A percentile compares a stretch with the other conserved stretches of the same genome.
phyloP scores from a whole-genome alignment of 2,113 vertebrate species.

The Chamaea fasciata region DNA sequence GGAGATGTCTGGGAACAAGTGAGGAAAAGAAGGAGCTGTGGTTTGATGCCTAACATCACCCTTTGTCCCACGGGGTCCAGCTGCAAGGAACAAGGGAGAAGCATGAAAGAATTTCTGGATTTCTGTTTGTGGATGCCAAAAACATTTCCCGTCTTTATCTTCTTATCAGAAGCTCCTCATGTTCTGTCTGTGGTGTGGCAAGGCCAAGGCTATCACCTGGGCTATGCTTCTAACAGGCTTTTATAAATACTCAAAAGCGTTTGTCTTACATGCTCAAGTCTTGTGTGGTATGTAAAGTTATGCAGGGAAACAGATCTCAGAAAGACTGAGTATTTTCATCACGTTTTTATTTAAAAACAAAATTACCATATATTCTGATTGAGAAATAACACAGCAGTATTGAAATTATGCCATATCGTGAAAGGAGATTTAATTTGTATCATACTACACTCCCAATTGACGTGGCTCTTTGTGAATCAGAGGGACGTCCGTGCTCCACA shows the following conservation, averaged over 20 bases:
- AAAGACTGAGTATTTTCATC: not conserved
- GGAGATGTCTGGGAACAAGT: not conserved
- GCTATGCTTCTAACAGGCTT: not conserved
- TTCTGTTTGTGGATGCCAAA: not conserved
- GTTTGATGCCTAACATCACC: not conserved
- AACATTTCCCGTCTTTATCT: not conserved
- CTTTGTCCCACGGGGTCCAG: not conserved
- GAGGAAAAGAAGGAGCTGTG: not conserved
- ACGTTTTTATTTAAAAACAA: not conserved
- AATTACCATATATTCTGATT: not conserved
- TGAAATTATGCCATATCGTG: rapidly evolving
- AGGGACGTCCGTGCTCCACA: not conserved
- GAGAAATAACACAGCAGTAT: not conserved
- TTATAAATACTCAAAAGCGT: not conserved
- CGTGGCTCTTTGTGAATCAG: rapidly evolving
- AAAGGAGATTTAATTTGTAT: not conserved
- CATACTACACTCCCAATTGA: not conserved
- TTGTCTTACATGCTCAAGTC: not conserved
- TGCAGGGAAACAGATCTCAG: not conserved
- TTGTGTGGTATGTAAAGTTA: not conserved
- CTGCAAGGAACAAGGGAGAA: not conserved
- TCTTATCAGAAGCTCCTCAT: not conserved
- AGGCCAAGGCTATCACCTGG: not conserved
- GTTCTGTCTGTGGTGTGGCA: not conserved
- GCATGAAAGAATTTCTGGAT: not conserved